phyloP scores from a whole-genome alignment of 1,140 invertebrate genomes.

The Macrosteles quadrilineatus region DNA sequence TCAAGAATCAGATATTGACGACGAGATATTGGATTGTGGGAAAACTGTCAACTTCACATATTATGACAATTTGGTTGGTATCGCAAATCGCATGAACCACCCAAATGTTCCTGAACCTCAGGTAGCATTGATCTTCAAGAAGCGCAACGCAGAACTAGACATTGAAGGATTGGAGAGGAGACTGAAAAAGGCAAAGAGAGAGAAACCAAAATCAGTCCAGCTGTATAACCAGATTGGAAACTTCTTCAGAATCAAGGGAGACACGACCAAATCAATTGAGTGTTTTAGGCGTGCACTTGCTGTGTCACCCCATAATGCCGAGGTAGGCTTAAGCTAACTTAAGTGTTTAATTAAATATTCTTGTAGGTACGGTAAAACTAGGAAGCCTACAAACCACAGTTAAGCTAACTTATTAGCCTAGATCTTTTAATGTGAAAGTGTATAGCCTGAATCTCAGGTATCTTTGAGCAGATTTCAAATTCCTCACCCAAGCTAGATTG shows the following conservation, averaged over 20 bases:
- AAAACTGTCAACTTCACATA: conserved; percentile 86
- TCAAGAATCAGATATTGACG: conserved; percentile 30
- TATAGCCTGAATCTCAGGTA: no score
- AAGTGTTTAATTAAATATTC: no score
- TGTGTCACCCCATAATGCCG: conserved; percentile 82
- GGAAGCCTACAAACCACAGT: no score
- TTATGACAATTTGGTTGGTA: conserved; percentile 83
- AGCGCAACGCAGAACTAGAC: conserved; percentile 72
- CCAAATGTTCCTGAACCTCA: conserved; percentile 65
- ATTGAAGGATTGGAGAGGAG: conserved; percentile 68
- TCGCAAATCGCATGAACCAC: conserved; percentile 71
- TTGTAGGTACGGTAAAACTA: no score
- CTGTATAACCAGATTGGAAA: conserved; percentile 89
- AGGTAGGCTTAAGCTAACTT: no score
- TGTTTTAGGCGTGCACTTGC: conserved; percentile 83
- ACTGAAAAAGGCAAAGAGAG: conserved; percentile 77
- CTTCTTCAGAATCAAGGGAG: conserved; percentile 83
- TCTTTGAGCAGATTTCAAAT: no score
- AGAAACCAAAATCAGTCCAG: conserved; percentile 84
- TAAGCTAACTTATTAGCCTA: no score
- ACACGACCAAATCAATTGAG: conserved; percentile 81
- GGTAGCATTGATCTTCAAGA: conserved; percentile 76
- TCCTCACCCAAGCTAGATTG: no score
- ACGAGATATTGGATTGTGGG: conserved; percentile 76
- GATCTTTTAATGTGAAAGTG: no score